Evolutionary conservation across 2,113 vertebrate genomes (phyloP).

Genomic region (Pygathrix nemaeus): DNA sequence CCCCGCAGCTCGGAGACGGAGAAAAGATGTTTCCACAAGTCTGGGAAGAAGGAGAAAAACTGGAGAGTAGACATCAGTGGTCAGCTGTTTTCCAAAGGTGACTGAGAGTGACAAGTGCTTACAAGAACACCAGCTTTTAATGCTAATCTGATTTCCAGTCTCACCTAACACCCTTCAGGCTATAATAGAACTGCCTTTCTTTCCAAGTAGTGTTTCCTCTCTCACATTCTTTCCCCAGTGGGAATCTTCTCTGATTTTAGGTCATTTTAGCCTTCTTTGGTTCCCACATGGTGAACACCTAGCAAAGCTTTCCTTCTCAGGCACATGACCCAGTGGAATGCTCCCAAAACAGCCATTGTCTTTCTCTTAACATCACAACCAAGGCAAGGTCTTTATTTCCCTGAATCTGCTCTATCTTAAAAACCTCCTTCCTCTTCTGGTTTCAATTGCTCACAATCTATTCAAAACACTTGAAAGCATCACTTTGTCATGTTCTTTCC

Average conservation of each 20-base stretch:
- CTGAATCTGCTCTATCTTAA: not conserved
- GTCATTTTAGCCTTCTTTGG: not conserved
- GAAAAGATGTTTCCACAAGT: not conserved
- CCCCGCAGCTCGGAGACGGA: not conserved
- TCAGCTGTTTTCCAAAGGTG: not conserved
- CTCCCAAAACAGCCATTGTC: not conserved
- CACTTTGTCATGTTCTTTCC: not conserved
- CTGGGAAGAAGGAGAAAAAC: not conserved
- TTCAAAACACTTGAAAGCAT: not conserved
- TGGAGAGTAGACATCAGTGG: not conserved
- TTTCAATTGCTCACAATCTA: not conserved
- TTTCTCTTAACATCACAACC: not conserved
- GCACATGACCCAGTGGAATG: not conserved
- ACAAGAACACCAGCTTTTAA: not conserved
- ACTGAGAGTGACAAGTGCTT: not conserved
- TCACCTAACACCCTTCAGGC: not conserved
- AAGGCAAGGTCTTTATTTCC: conserved; percentile 1
- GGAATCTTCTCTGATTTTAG: not conserved
- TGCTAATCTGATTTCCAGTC: not conserved
- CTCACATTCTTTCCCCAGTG: too few species aligned
- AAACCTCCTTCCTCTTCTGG: not conserved
- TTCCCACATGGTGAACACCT: not conserved
- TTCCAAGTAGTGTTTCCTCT: not conserved
- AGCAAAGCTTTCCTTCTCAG: not conserved
- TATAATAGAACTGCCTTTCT: not conserved